Percentiles rank a stretch among this genome's conserved stretches.
Evolutionary conservation across 2,888 invertebrate species (phyloP).

Genomic region (Chorisops tibialis): DNA sequence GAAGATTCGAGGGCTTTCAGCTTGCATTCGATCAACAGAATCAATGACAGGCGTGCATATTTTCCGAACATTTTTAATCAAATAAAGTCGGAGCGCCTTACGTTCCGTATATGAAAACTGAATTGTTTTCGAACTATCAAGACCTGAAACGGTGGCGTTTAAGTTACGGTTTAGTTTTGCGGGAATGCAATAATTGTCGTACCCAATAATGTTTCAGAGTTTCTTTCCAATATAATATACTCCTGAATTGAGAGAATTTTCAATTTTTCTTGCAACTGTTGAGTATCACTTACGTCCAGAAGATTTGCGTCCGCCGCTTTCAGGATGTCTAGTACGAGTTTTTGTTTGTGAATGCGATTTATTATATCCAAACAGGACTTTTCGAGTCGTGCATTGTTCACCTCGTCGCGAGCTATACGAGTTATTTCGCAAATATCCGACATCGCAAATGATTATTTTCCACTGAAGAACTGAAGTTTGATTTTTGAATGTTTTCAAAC

Average conservation of each 20-base stretch:
- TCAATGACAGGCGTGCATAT: slow-evolving; percentile 38
- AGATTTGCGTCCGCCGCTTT: not conserved
- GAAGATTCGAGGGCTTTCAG: slow-evolving; percentile 42
- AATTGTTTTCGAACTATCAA: slow-evolving; percentile 32
- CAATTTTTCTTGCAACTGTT: not conserved
- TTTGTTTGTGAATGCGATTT: not conserved
- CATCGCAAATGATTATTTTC: not conserved
- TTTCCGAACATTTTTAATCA: slow-evolving; percentile 37
- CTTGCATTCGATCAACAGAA: slow-evolving; percentile 39
- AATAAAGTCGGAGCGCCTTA: slow-evolving; percentile 40
- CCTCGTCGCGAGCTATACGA: not conserved
- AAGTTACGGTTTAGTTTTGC: not conserved
- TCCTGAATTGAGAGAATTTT: slow-evolving; percentile 1
- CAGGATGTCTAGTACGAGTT: not conserved
- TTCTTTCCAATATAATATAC: not conserved
- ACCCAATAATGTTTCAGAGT: not conserved
- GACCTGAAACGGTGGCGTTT: slow-evolving; percentile 20
- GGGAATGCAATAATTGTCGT: not conserved
- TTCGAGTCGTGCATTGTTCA: not conserved
- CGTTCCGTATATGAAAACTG: slow-evolving; percentile 43
- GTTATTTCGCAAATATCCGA: slow-evolving; percentile 2
- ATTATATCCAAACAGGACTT: not conserved
- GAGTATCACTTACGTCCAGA: not conserved
- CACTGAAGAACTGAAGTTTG: too few species aligned
- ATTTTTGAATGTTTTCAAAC: too few species aligned